Evolutionary conservation across 2,888 invertebrate genomes (phyloP).

Genomic region (Drosophila niveifrons): DNA sequence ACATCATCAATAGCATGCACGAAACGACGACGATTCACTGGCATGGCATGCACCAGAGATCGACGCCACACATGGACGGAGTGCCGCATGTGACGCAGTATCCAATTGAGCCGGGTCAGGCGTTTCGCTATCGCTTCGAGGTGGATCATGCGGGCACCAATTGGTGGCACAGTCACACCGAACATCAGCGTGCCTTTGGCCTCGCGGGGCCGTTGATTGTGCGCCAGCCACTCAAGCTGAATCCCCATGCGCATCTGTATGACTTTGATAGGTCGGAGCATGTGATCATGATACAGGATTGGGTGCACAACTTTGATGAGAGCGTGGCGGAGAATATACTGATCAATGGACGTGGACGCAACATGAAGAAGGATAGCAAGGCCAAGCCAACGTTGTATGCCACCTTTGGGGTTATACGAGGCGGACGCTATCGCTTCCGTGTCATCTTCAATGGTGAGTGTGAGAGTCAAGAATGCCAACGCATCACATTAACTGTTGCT

Average conservation of each 20-base stretch:
- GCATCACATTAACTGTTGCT: no score
- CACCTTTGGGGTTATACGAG: slow-evolving; percentile 73
- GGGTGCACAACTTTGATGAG: slow-evolving; percentile 78
- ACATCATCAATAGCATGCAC: slow-evolving; percentile 81
- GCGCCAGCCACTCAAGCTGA: slow-evolving; percentile 65
- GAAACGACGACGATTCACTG: slow-evolving; percentile 83
- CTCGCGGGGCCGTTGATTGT: slow-evolving; percentile 78
- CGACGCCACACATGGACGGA: slow-evolving; percentile 83
- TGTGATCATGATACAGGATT: slow-evolving; percentile 81
- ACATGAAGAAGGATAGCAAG: slow-evolving; percentile 56
- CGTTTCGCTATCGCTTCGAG: slow-evolving; percentile 82
- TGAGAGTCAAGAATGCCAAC: no score
- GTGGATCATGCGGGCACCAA: slow-evolving; percentile 80
- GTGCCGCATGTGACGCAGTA: slow-evolving; percentile 83
- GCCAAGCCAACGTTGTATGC: slow-evolving; percentile 72
- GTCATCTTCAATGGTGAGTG: slow-evolving; percentile 78
- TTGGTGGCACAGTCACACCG: slow-evolving; percentile 84
- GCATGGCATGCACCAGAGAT: slow-evolving; percentile 82
- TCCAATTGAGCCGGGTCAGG: slow-evolving; percentile 82
- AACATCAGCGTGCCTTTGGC: slow-evolving; percentile 81
- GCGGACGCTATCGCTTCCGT: slow-evolving; percentile 83
- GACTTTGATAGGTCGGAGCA: slow-evolving; percentile 81
- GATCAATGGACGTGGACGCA: slow-evolving; percentile 81
- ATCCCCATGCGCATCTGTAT: slow-evolving; percentile 76
- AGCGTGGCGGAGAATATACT: slow-evolving; percentile 76